These are phyloP conservation scores for Paramormyrops kingsleyae DNA, from an alignment of 2,113 vertebrate species.

Conservation along the genomic window DNA sequence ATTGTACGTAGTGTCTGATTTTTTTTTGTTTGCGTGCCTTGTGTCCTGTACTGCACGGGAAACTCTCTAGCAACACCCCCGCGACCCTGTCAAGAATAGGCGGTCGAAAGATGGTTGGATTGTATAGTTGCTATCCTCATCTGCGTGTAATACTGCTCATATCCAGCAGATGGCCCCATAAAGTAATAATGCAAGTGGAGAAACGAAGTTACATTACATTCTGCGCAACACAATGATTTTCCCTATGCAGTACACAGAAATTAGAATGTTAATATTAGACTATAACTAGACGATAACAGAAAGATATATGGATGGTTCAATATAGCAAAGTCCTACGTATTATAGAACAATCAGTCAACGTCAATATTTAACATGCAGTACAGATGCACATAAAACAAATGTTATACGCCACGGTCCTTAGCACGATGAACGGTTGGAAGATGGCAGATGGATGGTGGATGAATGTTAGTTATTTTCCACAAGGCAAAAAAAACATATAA, in stretches of 20 bases:
- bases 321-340: background rate
- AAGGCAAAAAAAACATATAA: background rate
- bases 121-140: background rate
- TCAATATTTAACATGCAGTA: background rate
- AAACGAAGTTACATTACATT: background rate
- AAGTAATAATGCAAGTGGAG: background rate
- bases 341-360: background rate
- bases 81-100: background rate
- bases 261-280: background rate
- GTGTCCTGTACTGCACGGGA: background rate
- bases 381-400: background rate
- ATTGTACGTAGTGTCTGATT: background rate
- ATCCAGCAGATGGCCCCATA: constrained; percentile 2
- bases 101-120: background rate
- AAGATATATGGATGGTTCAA: background rate
- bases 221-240: background rate
- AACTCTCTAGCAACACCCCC: background rate
- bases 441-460: background rate
- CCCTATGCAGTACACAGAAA: background rate
- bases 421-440: background rate
- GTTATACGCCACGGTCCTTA: background rate
- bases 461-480: background rate
- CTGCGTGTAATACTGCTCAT: background rate
- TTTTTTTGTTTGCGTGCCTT: background rate
- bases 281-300: background rate